Evolutionary conservation across 2,888 invertebrate genomes (phyloP), one percentile per base, ranked within the genome.

Genomic region (Platycheirus albimanus): DNA sequence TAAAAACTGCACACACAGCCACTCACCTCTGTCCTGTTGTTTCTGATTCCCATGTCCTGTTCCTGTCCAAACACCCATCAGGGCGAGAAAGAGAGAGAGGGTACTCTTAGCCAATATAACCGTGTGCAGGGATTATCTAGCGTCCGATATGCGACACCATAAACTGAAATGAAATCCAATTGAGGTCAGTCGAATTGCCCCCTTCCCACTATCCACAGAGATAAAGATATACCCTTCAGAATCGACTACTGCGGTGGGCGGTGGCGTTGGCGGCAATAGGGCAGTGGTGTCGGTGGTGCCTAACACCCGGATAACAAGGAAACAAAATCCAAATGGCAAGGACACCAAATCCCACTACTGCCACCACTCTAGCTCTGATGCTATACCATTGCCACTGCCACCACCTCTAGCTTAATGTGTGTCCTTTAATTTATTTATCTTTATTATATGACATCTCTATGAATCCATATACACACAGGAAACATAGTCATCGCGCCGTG

Each of bases 101-200:
- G 47, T 10, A 58, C 49, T 56, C 41, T 43, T 47, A 49, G 69
- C 49, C 63, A 64, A 71, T 71, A 71, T 71, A 43, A 63, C 69
- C 51, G 66, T 66, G 66, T 76, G 58, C 61, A 67, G 17, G 77
- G 71, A 81, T 81, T 81, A 81, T 76, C 76, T 72, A 71, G 52
- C 71, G 54, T 77, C 71, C 67, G 81, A 77, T 81, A 81, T 81
- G 81, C 71, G 77, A 76, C 71, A 67, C 67, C 74, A 83, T 83
- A 83, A 83, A 83, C 67, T 83, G 71, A 78, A 78, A 83, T 83
- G 72, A 83, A 83, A 83, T 72, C 83, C 83, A 64, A 83, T 78
- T 83, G 83, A 63, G 83, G 83, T 77, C 78, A 83, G 41, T 81
- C 38, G 49, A 81, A 71, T 81, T 71, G 71, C 61, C 61, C 70